Conservation (phyloP, 2,797 vertebrate genomes). For the Onychomys leucogaster region DNA sequence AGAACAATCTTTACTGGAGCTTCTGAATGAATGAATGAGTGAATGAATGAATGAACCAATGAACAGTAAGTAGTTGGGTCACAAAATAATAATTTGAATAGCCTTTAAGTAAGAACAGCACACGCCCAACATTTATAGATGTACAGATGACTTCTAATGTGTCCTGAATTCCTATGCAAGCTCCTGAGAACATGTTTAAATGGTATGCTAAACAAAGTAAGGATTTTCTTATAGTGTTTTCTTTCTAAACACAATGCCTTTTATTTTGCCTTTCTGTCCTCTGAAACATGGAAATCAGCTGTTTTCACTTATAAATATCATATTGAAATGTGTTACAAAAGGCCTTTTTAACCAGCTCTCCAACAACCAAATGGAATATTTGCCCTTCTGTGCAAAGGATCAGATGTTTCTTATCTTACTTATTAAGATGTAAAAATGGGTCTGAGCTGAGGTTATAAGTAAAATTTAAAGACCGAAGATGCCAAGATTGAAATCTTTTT, state of each 20-base stretch:
- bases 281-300: slow-evolving; percentile 77
- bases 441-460: slow-evolving; percentile 62
- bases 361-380: slow-evolving; percentile 61
- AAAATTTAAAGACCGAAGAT: slow-evolving; percentile 52
- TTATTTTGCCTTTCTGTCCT: slow-evolving; percentile 64
- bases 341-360: slow-evolving; percentile 70
- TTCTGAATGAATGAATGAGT: slow-evolving; percentile 7
- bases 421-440: slow-evolving; percentile 67
- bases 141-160: background rate
- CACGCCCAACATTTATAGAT: background rate
- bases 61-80: background rate
- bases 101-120: slow-evolving; percentile 23
- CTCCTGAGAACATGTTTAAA: background rate
- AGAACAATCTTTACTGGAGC: background rate
- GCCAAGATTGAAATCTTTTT: slow-evolving; percentile 77
- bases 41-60: background rate
- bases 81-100: slow-evolving; percentile 45
- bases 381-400: slow-evolving; percentile 74
- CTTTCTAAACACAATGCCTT: slow-evolving; percentile 53
- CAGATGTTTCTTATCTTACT: slow-evolving; percentile 73
- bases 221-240: slow-evolving; percentile 72
- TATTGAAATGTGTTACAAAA: slow-evolving; percentile 72
- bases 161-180: slow-evolving; percentile 8
- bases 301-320: slow-evolving; percentile 83
- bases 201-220: slow-evolving; percentile 51